Conservation (phyloP, 2,797 vertebrate genomes). For the Mus minutoides region DNA sequence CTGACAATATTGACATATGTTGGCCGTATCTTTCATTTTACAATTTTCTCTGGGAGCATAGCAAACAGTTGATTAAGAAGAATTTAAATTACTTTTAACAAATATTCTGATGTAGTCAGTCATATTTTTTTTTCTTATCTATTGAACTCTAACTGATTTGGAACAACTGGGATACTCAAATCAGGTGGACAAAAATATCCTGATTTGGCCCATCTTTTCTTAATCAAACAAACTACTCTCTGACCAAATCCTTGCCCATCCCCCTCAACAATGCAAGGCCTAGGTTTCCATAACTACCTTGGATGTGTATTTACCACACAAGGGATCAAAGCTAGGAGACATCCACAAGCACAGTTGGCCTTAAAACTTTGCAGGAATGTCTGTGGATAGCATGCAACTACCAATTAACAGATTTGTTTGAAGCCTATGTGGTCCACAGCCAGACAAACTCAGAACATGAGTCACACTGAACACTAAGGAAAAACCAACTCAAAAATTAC, state of each 20-base stretch:
- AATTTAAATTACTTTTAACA: constrained; percentile 38
- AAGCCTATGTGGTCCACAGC: constrained; percentile 65
- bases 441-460: constrained; percentile 31
- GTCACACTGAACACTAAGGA: constrained; percentile 21
- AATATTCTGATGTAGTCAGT: neutral
- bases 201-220: constrained; percentile 84
- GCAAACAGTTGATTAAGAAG: constrained; percentile 40
- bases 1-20: neutral
- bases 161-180: constrained; percentile 83
- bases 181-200: constrained; percentile 76
- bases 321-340: constrained; percentile 91
- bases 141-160: constrained; percentile 81
- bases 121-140: constrained; percentile 39
- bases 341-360: constrained; percentile 81
- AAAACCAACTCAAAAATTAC: constrained; percentile 36
- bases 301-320: constrained; percentile 91
- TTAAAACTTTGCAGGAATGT: constrained; percentile 88
- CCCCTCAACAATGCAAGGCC: constrained; percentile 87
- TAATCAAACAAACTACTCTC: constrained; percentile 90
- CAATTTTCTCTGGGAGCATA: constrained; percentile 49
- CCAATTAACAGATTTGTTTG: constrained; percentile 91
- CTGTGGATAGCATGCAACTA: constrained; percentile 87
- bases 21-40: constrained; percentile 5
- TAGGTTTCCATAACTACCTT: constrained; percentile 91
- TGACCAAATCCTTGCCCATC: constrained; percentile 74